Evolutionary conservation across 2,113 vertebrate species (phyloP), one percentile per base, ranked within the genome.

Genomic region (Corydoras maculifer): DNA sequence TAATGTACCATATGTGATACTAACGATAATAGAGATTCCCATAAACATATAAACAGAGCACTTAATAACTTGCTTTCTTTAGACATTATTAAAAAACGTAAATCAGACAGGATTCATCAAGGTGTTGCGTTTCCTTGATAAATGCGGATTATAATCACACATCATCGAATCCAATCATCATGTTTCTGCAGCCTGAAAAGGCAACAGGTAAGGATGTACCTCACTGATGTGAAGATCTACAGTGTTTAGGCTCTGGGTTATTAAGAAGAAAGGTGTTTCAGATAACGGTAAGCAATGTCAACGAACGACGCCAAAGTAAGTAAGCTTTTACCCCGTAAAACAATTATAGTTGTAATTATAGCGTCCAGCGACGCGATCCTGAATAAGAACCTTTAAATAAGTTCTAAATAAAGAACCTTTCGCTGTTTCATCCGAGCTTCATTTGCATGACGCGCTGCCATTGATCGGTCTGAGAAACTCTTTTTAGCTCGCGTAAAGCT

Each of bases 111-210:
- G 8, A 64, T 25, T 25, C 43, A 49, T 49, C 62, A 25, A 63
- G n/a, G 14, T 49, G 35, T 63, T 63, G 4, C 9, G 9, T 9
- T 15, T 51, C 9, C 8, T 7, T 15, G 12, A 61, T 43, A 62
- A 48, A 62, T 5, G 14, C 8, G 35, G n/a, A 48, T 15, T 63
- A 63, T 75, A 75, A 78, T 78, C 77, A 78, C 69, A 15, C 63
- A 78, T 48, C 73, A 78, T 75, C 0, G 35, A 78, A 75, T 18
- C 77, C 73, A 69, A 58, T 78, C 73, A 78, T 78, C 77, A 75
- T 75, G 0, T 43, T 48, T 43, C 73, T 75, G 69, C 6, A 69
- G 60, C 62, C 77, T 75, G 58, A 72, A 72, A 61, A 78, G 69
- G 51, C 64, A 69, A 66, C 73, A 78, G 69, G 69, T 75, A 62